Evolutionary conservation across 2,113 vertebrate genomes (phyloP).

Genomic region (Dryoscopus gambensis): DNA sequence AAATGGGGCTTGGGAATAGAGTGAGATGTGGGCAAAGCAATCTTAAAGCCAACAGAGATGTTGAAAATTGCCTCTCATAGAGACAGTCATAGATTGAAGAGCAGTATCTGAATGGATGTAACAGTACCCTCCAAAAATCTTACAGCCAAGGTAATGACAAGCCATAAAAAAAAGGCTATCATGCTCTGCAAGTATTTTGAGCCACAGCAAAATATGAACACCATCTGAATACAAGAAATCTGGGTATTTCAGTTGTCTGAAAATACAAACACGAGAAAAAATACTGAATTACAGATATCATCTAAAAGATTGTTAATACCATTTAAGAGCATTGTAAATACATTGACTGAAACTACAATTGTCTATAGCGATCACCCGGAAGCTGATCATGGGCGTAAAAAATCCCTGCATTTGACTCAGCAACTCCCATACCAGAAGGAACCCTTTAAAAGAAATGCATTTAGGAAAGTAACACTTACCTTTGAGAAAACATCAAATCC

Average conservation of each 20-base stretch:
- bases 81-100: background rate
- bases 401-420: background rate
- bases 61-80: background rate
- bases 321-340: background rate
- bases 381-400: background rate
- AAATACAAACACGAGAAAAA: background rate
- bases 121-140: background rate
- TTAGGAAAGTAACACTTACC: background rate
- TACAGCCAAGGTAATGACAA: background rate
- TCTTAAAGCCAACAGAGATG: background rate
- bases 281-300: background rate
- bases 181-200: background rate
- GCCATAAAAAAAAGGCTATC: background rate
- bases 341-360: background rate
- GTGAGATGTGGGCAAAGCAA: background rate
- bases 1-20: background rate
- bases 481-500: background rate
- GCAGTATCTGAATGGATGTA: background rate
- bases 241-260: background rate
- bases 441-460: background rate
- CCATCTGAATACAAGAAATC: background rate
- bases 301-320: background rate
- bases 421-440: background rate
- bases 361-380: background rate
- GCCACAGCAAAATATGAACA: background rate